Evolutionary conservation across 2,797 vertebrate genomes (phyloP).

Genomic region (Neostethus bicornis): DNA sequence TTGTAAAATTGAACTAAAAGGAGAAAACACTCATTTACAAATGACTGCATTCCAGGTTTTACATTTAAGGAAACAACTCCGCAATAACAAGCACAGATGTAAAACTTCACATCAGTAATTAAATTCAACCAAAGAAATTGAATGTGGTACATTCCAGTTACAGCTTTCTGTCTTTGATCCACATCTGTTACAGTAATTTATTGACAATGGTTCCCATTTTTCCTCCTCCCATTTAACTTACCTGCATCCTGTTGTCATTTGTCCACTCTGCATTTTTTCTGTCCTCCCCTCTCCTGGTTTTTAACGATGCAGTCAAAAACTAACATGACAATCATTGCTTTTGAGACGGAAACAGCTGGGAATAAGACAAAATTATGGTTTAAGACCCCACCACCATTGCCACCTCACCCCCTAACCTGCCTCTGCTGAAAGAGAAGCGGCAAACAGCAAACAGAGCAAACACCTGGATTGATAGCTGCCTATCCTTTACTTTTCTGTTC

Average conservation of each 20-base stretch:
- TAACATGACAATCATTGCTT: constrained; percentile 14
- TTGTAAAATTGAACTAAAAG: background rate
- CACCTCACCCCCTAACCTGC: background rate
- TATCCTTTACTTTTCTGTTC: constrained; percentile 14
- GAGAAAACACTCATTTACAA: too few species aligned
- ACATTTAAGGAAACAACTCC: background rate
- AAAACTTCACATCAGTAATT: too few species aligned
- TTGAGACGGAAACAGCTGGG: constrained; percentile 55
- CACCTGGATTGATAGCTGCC: constrained; percentile 45
- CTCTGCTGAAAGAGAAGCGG: constrained; percentile 20
- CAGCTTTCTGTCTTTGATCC: too few species aligned
- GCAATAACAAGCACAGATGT: background rate
- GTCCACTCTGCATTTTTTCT: constrained; percentile 28
- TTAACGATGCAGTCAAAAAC: constrained; percentile 27
- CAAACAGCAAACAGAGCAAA: constrained; percentile 8
- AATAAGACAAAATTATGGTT: constrained; percentile 30
- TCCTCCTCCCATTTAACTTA: constrained; percentile 4
- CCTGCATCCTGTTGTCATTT: constrained; percentile 5
- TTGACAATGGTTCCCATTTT: background rate
- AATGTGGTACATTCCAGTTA: too few species aligned
- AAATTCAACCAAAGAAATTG: too few species aligned
- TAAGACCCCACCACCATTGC: background rate
- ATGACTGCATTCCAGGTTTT: background rate
- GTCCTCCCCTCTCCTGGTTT: constrained; percentile 19
- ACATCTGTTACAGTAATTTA: background rate